A percentile compares a stretch with the other conserved stretches of the same genome.
These are phyloP conservation scores for Ecliptopera silaceata DNA, from an alignment of 2,888 invertebrate genomes.

Conservation along the genomic window DNA sequence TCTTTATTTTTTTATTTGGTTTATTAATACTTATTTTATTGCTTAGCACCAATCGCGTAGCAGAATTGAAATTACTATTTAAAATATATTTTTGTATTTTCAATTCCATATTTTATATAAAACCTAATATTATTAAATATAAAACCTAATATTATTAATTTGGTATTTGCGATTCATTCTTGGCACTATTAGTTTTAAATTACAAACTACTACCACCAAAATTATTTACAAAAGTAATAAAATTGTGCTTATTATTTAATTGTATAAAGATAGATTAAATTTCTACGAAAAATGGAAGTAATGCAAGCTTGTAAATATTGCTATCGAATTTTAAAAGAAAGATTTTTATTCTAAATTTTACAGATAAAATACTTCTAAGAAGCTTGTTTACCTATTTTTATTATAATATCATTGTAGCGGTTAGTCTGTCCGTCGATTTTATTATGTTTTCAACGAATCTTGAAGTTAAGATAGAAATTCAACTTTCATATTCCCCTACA, in stretches of 20 bases:
- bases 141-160: no score
- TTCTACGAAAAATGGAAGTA: slow-evolving; percentile 27
- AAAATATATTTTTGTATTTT: slow-evolving; percentile 40
- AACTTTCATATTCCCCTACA: no score
- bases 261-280: slow-evolving; percentile 27
- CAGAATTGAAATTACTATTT: slow-evolving; percentile 44
- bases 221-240: slow-evolving; percentile 29
- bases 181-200: slow-evolving; percentile 43
- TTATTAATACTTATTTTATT: slow-evolving; percentile 34
- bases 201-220: slow-evolving; percentile 27
- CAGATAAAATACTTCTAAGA: neutral
- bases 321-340: slow-evolving; percentile 1
- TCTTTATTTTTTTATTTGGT: slow-evolving; percentile 54
- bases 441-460: neutral
- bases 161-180: slow-evolving; percentile 27
- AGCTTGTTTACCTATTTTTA: neutral
- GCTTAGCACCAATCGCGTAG: slow-evolving; percentile 62
- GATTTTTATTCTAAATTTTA: neutral
- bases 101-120: slow-evolving; percentile 27
- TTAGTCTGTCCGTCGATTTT: slow-evolving; percentile 5
- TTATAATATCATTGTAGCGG: slow-evolving; percentile 12
- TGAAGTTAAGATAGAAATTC: neutral
- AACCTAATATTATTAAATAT: slow-evolving; percentile 11
- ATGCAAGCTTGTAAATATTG: slow-evolving; percentile 24
- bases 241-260: slow-evolving; percentile 28